Evolutionary conservation across 35 echinoderm and acorn worm genomes (phyloP).

Genomic region (Heliocidaris tuberculata): DNA sequence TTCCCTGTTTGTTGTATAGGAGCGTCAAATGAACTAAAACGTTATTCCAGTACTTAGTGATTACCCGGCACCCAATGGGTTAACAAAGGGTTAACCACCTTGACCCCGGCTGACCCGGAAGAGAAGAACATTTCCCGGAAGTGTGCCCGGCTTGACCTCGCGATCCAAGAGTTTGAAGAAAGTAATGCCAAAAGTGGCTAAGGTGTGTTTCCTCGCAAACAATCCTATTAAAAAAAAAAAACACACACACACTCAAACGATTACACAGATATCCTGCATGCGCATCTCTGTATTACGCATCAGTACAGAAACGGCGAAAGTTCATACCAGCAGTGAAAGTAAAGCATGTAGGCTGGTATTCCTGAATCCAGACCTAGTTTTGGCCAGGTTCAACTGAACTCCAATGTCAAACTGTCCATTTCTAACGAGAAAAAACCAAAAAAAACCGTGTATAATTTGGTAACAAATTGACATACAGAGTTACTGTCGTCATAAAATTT

Average conservation of each 20-base stretch:
- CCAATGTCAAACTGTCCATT: too few species aligned
- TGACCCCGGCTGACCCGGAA: neutral
- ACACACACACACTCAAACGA: neutral
- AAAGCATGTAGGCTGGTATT: too few species aligned
- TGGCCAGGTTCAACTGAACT: too few species aligned
- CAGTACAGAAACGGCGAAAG: neutral
- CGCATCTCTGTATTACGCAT: neutral
- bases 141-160: neutral
- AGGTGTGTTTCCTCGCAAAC: neutral
- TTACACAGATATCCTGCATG: neutral
- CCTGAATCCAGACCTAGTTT: too few species aligned
- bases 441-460: too few species aligned
- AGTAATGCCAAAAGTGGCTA: neutral
- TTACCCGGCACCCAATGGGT: neutral
- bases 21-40: too few species aligned
- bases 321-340: too few species aligned
- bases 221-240: neutral
- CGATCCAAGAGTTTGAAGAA: neutral
- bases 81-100: neutral
- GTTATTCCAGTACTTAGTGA: neutral
- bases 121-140: neutral
- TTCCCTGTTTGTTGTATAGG: too few species aligned
- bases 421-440: too few species aligned
- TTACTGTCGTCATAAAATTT: too few species aligned
- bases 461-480: too few species aligned